Evolutionary conservation across 1,140 invertebrate species (phyloP), one percentile per base, ranked within the genome.

Genomic region (Ganaspis sp.): DNA sequence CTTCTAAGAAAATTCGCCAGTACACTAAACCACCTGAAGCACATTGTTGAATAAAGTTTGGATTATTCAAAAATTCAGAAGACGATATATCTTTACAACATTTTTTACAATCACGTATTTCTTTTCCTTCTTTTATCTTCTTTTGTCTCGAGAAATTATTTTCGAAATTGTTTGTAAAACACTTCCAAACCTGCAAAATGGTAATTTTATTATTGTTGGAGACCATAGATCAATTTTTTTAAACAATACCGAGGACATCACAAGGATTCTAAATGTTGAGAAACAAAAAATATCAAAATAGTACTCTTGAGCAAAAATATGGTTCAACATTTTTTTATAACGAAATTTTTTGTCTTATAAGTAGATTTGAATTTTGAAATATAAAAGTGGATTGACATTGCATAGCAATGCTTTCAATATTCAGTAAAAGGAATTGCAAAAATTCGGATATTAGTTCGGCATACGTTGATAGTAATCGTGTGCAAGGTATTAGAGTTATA

Each of bases 401-500:
- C 26, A 15, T 29, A n/a, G 15, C 12, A 1, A 4, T 4, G 75
- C 64, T 85, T 87, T 83, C 84, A 87, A 88, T 88, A 85, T 86
- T 76, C 78, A 76, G 79, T 78, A 82, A 86, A 64, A 29, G 58
- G 58, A 64, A 64, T 64, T 15, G 58, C 58, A 64, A 64, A 64
- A 85, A 86, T 88, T 88, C 84, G 82, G 83, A 88, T 88, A 88
- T 88, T 88, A 88, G 84, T 83, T 85, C 72, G 81, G 72, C 58
- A 26, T 64, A 64, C 23, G 78, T 85, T 75, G 77, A 85, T 85
- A 77, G 84, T 87, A 88, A 89, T 88, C 87, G 86, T 87, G 81
- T 85, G 82, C 74, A 81, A 78, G 79, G 72, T 78, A 77, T 72
- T 76, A 78, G 75, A 69, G 17, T 69, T 72, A 70, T 71, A 73